A percentile compares a stretch with the other conserved stretches of the same genome.
Evolutionary conservation across 2,888 invertebrate species (phyloP).

Genomic region (Danaus chrysippus): DNA sequence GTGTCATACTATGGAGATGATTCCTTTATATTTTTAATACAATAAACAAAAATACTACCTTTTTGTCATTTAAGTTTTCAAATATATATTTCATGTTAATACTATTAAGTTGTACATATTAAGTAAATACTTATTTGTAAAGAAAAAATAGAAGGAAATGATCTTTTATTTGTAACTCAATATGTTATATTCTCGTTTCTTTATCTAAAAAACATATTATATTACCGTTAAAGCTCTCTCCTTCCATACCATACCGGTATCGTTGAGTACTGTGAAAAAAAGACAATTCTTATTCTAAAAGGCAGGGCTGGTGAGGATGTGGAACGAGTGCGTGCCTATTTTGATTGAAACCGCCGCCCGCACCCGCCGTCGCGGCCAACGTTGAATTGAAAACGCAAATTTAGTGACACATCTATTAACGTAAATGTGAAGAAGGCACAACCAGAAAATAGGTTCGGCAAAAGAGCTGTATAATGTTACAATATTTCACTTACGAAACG

Average conservation of each 20-base stretch:
- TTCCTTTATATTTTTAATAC: constrained; percentile 26
- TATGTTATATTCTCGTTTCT: too few species aligned
- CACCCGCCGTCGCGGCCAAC: constrained; percentile 45
- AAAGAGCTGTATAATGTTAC: constrained; percentile 43
- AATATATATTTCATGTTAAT: too few species aligned
- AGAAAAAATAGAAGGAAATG: too few species aligned
- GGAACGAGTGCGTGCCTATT: constrained; percentile 74
- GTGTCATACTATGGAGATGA: constrained; percentile 56
- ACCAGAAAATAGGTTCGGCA: constrained; percentile 57
- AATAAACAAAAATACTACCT: too few species aligned
- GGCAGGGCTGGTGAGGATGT: constrained; percentile 71
- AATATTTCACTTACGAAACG: constrained; percentile 35
- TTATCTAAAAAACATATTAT: too few species aligned
- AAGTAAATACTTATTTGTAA: too few species aligned
- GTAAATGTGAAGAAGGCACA: constrained; percentile 57
- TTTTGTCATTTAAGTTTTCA: too few species aligned
- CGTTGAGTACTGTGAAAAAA: constrained; percentile 69
- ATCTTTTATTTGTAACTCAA: too few species aligned
- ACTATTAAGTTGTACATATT: too few species aligned
- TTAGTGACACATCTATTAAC: constrained; percentile 76
- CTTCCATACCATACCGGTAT: constrained; percentile 48
- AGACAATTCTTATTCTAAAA: constrained; percentile 79
- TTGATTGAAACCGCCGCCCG: constrained; percentile 70
- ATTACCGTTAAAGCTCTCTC: constrained; percentile 42
- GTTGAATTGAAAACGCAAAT: constrained; percentile 75